Conservation (phyloP, 2,888 invertebrate species). For the Nebria salina region DNA sequence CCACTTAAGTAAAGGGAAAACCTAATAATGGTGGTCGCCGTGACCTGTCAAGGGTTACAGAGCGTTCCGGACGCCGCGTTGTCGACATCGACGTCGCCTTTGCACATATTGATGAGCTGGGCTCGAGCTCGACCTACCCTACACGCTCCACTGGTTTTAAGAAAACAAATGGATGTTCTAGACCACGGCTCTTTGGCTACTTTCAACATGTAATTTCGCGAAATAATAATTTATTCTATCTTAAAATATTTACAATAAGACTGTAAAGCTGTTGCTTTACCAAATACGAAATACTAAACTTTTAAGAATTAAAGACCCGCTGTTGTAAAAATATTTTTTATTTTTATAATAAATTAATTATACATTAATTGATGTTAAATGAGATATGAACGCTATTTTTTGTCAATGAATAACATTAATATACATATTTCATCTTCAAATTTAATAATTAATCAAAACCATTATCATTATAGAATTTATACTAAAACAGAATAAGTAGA, state of each 20-base stretch:
- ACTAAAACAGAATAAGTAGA: not conserved
- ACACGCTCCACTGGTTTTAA: not conserved
- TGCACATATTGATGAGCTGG: constrained; percentile 15
- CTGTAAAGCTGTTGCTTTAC: not conserved
- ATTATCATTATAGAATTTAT: not conserved
- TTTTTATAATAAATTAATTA: too few relatives aligned
- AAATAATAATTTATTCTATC: not conserved
- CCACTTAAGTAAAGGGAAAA: constrained; percentile 47
- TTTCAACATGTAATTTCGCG: not conserved
- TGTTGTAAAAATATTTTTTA: too few relatives aligned
- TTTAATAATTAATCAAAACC: not conserved
- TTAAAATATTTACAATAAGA: not conserved
- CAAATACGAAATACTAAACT: too few relatives aligned
- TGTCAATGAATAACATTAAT: too few relatives aligned
- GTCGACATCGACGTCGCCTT: constrained; percentile 3
- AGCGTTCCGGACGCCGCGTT: constrained; percentile 9
- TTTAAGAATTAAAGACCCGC: too few relatives aligned
- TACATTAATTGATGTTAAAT: too few relatives aligned
- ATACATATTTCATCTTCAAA: not conserved
- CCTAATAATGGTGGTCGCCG: constrained; percentile 42
- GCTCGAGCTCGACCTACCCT: not conserved
- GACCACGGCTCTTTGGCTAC: not conserved
- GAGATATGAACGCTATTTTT: too few relatives aligned
- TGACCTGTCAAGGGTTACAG: constrained; percentile 25
- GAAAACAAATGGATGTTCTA: not conserved